Base-by-base conservation (phyloP, 2,888 invertebrate species). In the Lapara coniferarum region DNA sequence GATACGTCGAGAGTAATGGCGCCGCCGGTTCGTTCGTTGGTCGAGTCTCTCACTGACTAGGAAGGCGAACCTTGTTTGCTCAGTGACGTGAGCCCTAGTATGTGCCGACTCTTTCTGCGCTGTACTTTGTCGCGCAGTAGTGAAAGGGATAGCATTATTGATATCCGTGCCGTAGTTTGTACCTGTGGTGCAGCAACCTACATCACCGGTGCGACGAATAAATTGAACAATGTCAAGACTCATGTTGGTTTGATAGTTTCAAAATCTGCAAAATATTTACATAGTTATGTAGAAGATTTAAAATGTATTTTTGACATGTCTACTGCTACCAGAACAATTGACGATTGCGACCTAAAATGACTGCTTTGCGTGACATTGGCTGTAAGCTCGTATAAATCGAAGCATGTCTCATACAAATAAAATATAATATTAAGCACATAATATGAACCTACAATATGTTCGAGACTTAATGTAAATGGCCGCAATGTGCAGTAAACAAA, bases 111-210 rank as follows among this genome's bases (percentile, higher is more conserved):
- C 84, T 81, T 75, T 90, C 86, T 73, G 57, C 66, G 37, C 69
- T 66, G 16, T 30, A 19, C 67, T 30, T 44, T 57, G 66, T 30
- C 56, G 58, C 66, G 66, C 71, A 66, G 6, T 70, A n/a, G 52
- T 72, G 80, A 89, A 73, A 74, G 88, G 86, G 89, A 87, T 71
- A 71, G 77, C 71, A 75, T 71, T 82, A 85, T 67, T 63, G 44
- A 10, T 70, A 70, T 77, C 77, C 74, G 74, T 73, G 66, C 73
- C 81, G 79, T 75, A 74, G 75, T 75, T 79, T 78, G 76, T 89
- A 91, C 89, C 89, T 91, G 90, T 84, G 83, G 85, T 91, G 91
- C 90, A 90, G 90, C 91, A 92, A 93, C 91, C 92, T 91, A 92
- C 89, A 90, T 90, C 90, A 86, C 80, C 85, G 88, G 86, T 87